Conservation (phyloP, 2,797 vertebrate genomes). For the Cheirogaleus major region DNA sequence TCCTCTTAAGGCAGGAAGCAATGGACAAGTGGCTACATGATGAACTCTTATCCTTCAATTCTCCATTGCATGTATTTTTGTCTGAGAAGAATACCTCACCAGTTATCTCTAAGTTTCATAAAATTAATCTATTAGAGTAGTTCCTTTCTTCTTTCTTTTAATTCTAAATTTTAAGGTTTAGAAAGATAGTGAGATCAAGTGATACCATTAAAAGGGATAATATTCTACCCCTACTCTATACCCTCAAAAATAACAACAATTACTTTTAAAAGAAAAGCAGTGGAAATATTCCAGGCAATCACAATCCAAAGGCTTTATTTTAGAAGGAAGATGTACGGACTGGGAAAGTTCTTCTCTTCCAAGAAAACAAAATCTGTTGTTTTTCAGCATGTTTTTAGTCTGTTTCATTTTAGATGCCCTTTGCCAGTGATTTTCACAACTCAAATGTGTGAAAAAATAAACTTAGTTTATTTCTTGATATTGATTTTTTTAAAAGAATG, state of each 20-base stretch:
- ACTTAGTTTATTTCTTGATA: slow-evolving; percentile 51
- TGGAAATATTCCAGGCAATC: neutral
- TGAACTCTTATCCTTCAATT: neutral
- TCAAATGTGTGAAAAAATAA: neutral
- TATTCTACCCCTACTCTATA: neutral
- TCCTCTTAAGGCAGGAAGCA: neutral
- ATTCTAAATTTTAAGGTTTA: neutral
- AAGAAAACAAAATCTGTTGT: slow-evolving; percentile 69
- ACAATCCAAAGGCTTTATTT: slow-evolving; percentile 17
- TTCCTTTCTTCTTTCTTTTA: neutral
- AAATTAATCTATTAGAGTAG: neutral
- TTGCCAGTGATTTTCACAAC: slow-evolving; percentile 49
- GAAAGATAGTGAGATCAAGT: neutral
- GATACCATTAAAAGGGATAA: neutral
- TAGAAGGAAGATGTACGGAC: slow-evolving; percentile 9
- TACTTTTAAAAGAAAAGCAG: neutral
- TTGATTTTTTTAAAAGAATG: slow-evolving; percentile 38
- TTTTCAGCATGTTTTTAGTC: slow-evolving; percentile 46
- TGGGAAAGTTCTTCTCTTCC: slow-evolving; percentile 27
- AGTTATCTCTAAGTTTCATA: neutral
- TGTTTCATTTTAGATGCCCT: slow-evolving; percentile 45
- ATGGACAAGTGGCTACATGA: neutral
- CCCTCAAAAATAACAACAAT: neutral
- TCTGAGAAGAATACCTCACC: neutral
- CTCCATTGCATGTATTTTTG: neutral